Evolutionary conservation across 2,888 invertebrate genomes (phyloP).

Genomic region (Tenthredo livida): DNA sequence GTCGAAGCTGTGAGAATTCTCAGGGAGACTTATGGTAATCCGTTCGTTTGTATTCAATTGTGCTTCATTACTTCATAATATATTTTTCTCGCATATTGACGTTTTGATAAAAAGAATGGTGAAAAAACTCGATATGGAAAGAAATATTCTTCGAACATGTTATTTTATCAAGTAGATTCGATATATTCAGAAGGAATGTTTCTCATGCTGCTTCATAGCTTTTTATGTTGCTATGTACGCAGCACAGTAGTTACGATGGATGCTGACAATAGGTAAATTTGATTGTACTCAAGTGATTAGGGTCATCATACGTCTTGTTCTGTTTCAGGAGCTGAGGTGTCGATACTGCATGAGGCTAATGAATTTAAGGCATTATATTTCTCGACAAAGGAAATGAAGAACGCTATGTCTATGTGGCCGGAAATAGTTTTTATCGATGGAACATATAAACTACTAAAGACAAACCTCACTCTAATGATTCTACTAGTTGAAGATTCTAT

Average conservation of each 20-base stretch:
- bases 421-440: constrained; percentile 50
- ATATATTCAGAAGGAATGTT: too few species aligned
- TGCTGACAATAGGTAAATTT: background rate
- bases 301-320: background rate
- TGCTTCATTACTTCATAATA: too few species aligned
- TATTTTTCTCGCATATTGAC: too few species aligned
- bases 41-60: too few species aligned
- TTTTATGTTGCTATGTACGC: too few species aligned
- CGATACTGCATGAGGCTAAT: constrained; percentile 21
- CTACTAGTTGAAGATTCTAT: constrained; percentile 10
- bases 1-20: too few species aligned
- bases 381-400: constrained; percentile 17
- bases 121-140: too few species aligned
- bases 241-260: background rate
- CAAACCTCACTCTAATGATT: background rate
- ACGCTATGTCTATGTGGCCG: constrained; percentile 28
- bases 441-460: background rate
- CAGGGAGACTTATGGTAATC: too few species aligned
- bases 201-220: too few species aligned
- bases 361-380: constrained; percentile 49
- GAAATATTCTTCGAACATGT: too few species aligned
- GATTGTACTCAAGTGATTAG: background rate
- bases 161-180: too few species aligned
- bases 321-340: constrained; percentile 31
- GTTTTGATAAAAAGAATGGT: too few species aligned